A percentile compares a stretch with the other conserved stretches of the same genome.
phyloP scores from a whole-genome alignment of 2,888 invertebrate genomes.

The Hesperia comma region DNA sequence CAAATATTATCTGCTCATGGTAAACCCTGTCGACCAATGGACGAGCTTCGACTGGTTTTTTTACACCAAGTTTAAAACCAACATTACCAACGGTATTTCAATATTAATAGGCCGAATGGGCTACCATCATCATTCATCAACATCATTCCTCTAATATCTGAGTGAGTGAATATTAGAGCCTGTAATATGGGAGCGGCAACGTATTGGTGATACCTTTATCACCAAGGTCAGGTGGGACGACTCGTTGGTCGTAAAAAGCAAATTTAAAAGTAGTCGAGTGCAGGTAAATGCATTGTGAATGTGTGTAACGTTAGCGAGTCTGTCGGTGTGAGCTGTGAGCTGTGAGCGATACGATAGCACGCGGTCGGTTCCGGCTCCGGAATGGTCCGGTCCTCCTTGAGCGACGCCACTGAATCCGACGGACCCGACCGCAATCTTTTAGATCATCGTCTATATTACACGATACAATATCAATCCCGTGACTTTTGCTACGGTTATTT shows the following conservation, averaged over 20 bases:
- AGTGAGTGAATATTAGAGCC: too few relatives aligned
- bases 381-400: conserved; percentile 81
- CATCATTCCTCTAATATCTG: too few relatives aligned
- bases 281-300: conserved; percentile 30
- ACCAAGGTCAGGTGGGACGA: too few relatives aligned
- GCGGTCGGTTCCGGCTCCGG: conserved; percentile 75
- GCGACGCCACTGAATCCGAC: conserved; percentile 62
- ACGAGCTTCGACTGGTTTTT: too few relatives aligned
- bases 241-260: not conserved
- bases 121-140: too few relatives aligned
- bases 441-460: conserved; percentile 55
- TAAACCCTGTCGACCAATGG: too few relatives aligned
- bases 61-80: too few relatives aligned
- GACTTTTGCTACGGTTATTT: not conserved
- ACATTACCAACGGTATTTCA: too few relatives aligned
- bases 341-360: conserved; percentile 51
- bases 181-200: too few relatives aligned
- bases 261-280: conserved; percentile 2
- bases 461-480: not conserved
- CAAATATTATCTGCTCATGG: too few relatives aligned
- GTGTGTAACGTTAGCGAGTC: conserved; percentile 11
- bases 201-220: too few relatives aligned
- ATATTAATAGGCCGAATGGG: too few relatives aligned
- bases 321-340: conserved; percentile 52
- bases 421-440: conserved; percentile 68